phyloP scores from a whole-genome alignment of 2,113 vertebrate species.

The Osmerus mordax region DNA sequence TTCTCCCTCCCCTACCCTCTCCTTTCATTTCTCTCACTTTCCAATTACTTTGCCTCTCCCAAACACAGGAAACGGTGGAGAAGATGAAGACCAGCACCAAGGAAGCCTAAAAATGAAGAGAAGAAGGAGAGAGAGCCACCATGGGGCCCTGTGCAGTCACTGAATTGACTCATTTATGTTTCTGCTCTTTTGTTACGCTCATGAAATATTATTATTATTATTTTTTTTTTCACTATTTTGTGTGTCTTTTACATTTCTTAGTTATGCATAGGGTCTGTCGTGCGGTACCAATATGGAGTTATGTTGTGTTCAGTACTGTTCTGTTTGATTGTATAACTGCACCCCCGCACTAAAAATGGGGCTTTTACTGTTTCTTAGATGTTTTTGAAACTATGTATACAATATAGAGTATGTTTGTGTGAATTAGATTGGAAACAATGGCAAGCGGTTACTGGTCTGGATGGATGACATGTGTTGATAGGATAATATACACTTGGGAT shows the following conservation, averaged over 20 bases:
- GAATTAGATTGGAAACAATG: conserved; percentile 47
- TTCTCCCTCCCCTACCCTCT: not conserved
- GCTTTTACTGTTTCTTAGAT: conserved; percentile 20
- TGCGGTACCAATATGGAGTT: conserved; percentile 44
- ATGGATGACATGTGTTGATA: not conserved
- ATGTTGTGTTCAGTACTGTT: conserved; percentile 67
- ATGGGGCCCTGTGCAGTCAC: conserved; percentile 49
- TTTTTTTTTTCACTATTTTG: conserved; percentile 58
- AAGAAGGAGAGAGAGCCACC: conserved; percentile 41
- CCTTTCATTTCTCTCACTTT: conserved; percentile 7
- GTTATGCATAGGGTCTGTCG: conserved; percentile 51
- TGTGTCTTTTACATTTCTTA: conserved; percentile 57
- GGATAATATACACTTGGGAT: not conserved
- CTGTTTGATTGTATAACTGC: conserved; percentile 62
- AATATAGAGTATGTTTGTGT: conserved; percentile 52
- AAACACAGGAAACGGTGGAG: conserved; percentile 85
- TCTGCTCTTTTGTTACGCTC: conserved; percentile 19
- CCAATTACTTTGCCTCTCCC: conserved; percentile 2
- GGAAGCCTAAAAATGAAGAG: conserved; percentile 77
- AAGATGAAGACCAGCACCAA: conserved; percentile 89
- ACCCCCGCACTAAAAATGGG: conserved; percentile 58
- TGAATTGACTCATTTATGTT: conserved; percentile 52
- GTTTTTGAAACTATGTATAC: conserved; percentile 35
- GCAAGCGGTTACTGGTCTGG: conserved; percentile 49
- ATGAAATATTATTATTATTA: conserved; percentile 43